Percentiles rank a stretch among this genome's conserved stretches.
Evolutionary conservation across 2,113 vertebrate species (phyloP).

Genomic region (Tachycineta bicolor): DNA sequence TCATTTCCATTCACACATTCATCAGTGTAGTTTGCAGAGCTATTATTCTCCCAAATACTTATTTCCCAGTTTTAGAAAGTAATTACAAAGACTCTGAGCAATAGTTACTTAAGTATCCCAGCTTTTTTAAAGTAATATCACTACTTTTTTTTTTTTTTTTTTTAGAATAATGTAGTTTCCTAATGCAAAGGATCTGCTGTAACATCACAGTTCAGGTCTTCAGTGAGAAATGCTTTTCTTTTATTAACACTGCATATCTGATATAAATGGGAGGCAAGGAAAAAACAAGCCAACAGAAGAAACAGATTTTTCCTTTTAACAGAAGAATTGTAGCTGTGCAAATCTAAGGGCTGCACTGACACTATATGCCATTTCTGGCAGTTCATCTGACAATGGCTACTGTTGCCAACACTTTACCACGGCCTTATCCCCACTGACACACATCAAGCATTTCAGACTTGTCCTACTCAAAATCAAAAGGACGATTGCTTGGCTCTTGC

Average conservation of each 20-base stretch:
- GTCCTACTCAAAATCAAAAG: not conserved
- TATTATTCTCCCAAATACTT: not conserved
- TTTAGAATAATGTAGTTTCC: not conserved
- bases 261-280: not conserved
- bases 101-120: not conserved
- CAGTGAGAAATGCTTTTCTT: not conserved
- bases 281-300: not conserved
- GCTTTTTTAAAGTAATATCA: not conserved
- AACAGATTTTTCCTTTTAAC: not conserved
- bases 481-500: not conserved
- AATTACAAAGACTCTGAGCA: not conserved
- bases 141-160: not conserved
- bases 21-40: not conserved
- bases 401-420: not conserved
- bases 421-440: not conserved
- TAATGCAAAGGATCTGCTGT: not conserved
- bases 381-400: not conserved
- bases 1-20: not conserved
- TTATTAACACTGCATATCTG: not conserved
- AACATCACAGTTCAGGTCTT: not conserved
- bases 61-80: not conserved
- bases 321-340: not conserved
- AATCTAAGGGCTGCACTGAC: not conserved
- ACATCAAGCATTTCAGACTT: not conserved
- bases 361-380: not conserved